phyloP scores from a whole-genome alignment of 2,113 vertebrate genomes.

The Ardeotis arabs region DNA sequence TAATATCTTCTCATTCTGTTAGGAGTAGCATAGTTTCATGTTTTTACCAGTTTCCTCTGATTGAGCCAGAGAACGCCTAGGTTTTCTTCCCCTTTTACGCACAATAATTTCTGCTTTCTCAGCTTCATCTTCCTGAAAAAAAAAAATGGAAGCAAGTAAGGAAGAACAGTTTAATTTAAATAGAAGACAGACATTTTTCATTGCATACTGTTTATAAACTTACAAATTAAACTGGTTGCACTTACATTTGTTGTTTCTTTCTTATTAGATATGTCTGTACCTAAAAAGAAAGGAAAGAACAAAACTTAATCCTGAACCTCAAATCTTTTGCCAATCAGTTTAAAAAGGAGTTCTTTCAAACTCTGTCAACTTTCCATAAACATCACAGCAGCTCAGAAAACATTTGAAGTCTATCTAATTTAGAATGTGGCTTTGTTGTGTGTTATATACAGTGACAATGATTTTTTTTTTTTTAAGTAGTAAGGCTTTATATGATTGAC shows the following conservation, averaged over 20 bases:
- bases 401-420: neutral
- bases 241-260: conserved; percentile 73
- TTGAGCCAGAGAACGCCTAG: conserved; percentile 45
- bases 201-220: neutral
- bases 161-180: neutral
- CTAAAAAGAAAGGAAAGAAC: conserved; percentile 20
- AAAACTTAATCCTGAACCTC: neutral
- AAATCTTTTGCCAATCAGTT: neutral
- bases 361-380: neutral
- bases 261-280: conserved; percentile 60
- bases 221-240: neutral
- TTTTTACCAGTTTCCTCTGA: conserved; percentile 83
- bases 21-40: neutral
- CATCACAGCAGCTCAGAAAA: neutral
- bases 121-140: conserved; percentile 67
- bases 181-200: neutral
- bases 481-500: neutral
- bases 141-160: neutral
- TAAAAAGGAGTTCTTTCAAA: neutral
- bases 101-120: conserved; percentile 47
- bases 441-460: neutral
- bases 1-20: neutral
- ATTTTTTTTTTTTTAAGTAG: neutral
- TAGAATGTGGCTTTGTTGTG: neutral
- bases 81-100: conserved; percentile 76